Base-by-base conservation (phyloP, 2,888 invertebrate genomes). In the Cephus spinipes region DNA sequence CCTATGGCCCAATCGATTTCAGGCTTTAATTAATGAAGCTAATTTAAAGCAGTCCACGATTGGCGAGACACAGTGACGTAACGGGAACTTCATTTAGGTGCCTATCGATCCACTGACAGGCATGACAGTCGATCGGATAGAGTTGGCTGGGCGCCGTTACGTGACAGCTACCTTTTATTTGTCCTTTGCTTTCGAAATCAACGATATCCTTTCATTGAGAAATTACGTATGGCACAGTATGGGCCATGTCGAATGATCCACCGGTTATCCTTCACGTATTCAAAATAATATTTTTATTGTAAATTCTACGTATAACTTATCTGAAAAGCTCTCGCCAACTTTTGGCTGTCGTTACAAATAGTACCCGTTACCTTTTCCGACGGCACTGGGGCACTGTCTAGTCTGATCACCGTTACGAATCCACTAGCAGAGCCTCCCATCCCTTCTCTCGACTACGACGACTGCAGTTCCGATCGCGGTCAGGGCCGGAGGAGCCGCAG, bases 21-120 rank as follows among this genome's bases (percentile, higher is more conserved):
- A 81, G 79, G 84, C 83, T 83, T 86, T 84, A 85, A 86, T 87
- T 87, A 86, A 86, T 84, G 82, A 82, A 86, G 81, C 81, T 86
- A 86, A 88, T 87, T 87, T 83, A 84, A 87, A 86, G 79, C 87
- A 83, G 80, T 80, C 82, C 76, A 82, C 79, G 79, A 79, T 79
- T 82, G 79, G 75, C 23, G 15, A 55, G 55, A 55, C 55, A 55
- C 55, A 23, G 55, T 15, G 55, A 55, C 55, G 55, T 55, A 55
- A 55, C 23, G 23, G 55, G 23, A 55, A 55, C 23, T 55, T 55
- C 23, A 55, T 55, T 55, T 23, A 55, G 23, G 23, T 23, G 9
- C 23, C 55, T 55, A 55, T 55, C 55, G 55, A 55, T 55, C 55
- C 55, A 55, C 6, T 15, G 40, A 55, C 23, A 55, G 55, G 9